A percentile compares a stretch with the other conserved stretches of the same genome.
Evolutionary conservation across 1,140 invertebrate genomes (phyloP).

Genomic region (Polyergus mexicanus): DNA sequence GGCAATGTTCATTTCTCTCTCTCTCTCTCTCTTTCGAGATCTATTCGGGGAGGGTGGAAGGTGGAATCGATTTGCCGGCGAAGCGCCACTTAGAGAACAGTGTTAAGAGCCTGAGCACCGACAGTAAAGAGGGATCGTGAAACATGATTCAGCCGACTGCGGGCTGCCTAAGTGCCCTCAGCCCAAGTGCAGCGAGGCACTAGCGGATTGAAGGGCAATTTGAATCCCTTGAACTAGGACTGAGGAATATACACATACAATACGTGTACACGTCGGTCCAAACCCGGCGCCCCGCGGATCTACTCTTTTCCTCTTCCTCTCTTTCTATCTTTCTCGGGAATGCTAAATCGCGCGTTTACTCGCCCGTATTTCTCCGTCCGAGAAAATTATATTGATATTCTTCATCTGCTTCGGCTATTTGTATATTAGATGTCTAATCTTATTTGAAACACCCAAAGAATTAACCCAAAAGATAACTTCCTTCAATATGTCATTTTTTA

Average conservation of each 20-base stretch:
- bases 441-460: constrained; percentile 13
- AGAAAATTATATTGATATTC: constrained; percentile 84
- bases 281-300: constrained; percentile 24
- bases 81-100: constrained; percentile 62
- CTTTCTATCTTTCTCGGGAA: constrained; percentile 31
- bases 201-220: constrained; percentile 62
- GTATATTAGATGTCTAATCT: not conserved
- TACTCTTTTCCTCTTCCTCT: constrained; percentile 22
- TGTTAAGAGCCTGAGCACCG: constrained; percentile 58
- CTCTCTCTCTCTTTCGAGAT: not conserved
- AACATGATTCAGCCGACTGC: constrained; percentile 64
- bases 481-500: not conserved
- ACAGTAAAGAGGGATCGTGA: constrained; percentile 63
- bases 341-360: constrained; percentile 79
- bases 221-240: constrained; percentile 65
- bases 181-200: constrained; percentile 44
- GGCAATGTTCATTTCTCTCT: constrained; percentile 20
- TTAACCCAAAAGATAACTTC: constrained; percentile 6
- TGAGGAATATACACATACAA: constrained; percentile 10
- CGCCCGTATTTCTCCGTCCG: constrained; percentile 67
- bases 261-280: constrained; percentile 26
- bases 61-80: constrained; percentile 57
- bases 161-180: constrained; percentile 44
- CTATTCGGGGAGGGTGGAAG: constrained; percentile 29
- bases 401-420: not conserved